Evolutionary conservation across 2,888 invertebrate genomes (phyloP), one percentile per base, ranked within the genome.

Genomic region (Tetropium fuscum): DNA sequence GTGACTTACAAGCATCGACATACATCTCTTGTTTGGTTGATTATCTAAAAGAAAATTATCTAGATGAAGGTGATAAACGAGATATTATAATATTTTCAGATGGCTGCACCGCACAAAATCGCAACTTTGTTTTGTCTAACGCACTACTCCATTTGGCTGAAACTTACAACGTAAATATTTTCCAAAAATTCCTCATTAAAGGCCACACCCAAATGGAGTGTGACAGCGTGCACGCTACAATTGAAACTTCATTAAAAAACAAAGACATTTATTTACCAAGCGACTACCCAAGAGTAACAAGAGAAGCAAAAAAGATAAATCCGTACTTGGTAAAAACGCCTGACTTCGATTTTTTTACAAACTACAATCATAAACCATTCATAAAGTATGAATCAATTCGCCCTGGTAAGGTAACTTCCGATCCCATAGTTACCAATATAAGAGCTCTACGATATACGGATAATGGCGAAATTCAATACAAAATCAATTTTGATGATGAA

Each of bases 21-120:
- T 74, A 70, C 53, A 60, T 71, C 6, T 59, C 63, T 6, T 70
- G 60, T 66, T 10, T 60, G 60, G 4, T 70, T 60, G 32, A 45
- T 73, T 19, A 49, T 64, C 22, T 53, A 10, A 44, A 38, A 22
- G 20, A 36, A 53, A 16, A 60, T 11, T 53, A 38, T 47, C 4
- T 38, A 27, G 27, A 27, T n/a, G 7, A 38, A 16, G 15, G 18
- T 38, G 16, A 16, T 7, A 38, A 38, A n/a, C 15, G 16, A 6
- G 18, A 13, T 38, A 15, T 15, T 5, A 15, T 30, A 10, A 10
- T 30, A 30, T 30, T 30, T 10, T 30, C 30, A 30, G 30, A 30
- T 30, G 30, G 30, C 1, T 30, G 30, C 16, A 38, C 38, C 8
- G 13, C 13, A 19, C 53, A 45, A 16, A 45, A 45, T 18, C 15